Base-by-base conservation (phyloP, 2,888 invertebrate species). In the Diplazon laetatorius region DNA sequence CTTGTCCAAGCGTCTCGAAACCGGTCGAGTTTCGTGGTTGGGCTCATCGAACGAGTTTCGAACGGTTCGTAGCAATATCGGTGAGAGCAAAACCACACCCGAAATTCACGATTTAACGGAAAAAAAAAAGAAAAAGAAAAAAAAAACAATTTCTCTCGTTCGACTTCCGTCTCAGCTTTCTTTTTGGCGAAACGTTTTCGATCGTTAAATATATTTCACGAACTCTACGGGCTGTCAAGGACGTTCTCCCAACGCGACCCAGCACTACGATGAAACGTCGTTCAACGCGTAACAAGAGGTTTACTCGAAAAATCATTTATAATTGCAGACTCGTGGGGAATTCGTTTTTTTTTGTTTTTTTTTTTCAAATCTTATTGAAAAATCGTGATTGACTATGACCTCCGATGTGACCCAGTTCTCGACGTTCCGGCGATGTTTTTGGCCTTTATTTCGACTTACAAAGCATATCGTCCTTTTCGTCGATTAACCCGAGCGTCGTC, bases 151-250 rank as follows among this genome's bases (percentile, higher is more conserved):
- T 55, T 57, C 14, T 37, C 30, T 14, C 55, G 9, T 12, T n/a
- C 35, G 3, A 25, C 52, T 30, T 52, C 52, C 52, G n/a, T 14
- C 14, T 52, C 8, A 52, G 52, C 52, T 48, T 48, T 35, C 44
- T 48, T 48, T 48, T 22, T 46, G 48, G n/a, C 20, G 22, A 16
- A 8, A 35, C 46, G 16, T 46, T 30, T 1, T 3, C 10, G 48
- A 18, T 14, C 12, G 35, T 48, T 10, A 46, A 63, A 48, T 30
- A n/a, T n/a, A 35, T 63, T 63, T 63, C 16, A 2, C 8, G 14
- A 6, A 46, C 42, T 25, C 44, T 25, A 8, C 20, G 10, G 50
- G 52, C 22, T 39, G 42, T 42, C 66, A 52, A 66, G 66, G 52
- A 25, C 66, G 42, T 42, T 66, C 14, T 25, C 44, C 12, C 20